Conservation (phyloP, 2,797 vertebrate genomes). For the Mormyrops boulengeri region DNA sequence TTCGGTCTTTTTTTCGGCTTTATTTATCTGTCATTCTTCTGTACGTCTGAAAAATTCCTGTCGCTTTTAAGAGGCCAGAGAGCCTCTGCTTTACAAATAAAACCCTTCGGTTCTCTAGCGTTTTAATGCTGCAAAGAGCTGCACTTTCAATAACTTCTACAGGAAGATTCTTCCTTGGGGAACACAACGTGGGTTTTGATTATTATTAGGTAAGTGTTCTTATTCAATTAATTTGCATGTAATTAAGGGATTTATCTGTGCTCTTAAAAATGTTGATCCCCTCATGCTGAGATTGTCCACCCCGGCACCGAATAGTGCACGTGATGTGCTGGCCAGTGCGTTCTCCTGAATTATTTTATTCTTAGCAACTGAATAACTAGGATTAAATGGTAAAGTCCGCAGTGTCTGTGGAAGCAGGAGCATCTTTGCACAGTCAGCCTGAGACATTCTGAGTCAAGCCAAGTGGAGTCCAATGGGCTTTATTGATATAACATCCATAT, state of each 20-base stretch:
- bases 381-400: not conserved
- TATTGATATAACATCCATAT: not conserved
- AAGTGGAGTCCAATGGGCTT: not conserved
- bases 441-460: not conserved
- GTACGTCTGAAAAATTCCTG: not conserved
- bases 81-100: not conserved
- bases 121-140: not conserved
- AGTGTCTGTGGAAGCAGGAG: not conserved
- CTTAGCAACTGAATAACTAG: not conserved
- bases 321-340: not conserved
- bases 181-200: not conserved
- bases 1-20: not conserved
- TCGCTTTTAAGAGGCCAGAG: not conserved
- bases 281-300: not conserved
- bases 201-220: slow-evolving; percentile 3
- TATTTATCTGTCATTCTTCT: not conserved
- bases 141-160: not conserved
- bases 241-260: not conserved
- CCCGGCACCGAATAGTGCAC: not conserved
- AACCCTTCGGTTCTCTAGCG: not conserved
- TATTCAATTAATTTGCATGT: not conserved
- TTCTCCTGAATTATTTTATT: not conserved
- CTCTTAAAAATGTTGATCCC: not conserved
- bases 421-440: not conserved
- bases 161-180: not conserved